Base-by-base conservation (phyloP, 1,140 invertebrate species). In the Vollenhovia emeryi region DNA sequence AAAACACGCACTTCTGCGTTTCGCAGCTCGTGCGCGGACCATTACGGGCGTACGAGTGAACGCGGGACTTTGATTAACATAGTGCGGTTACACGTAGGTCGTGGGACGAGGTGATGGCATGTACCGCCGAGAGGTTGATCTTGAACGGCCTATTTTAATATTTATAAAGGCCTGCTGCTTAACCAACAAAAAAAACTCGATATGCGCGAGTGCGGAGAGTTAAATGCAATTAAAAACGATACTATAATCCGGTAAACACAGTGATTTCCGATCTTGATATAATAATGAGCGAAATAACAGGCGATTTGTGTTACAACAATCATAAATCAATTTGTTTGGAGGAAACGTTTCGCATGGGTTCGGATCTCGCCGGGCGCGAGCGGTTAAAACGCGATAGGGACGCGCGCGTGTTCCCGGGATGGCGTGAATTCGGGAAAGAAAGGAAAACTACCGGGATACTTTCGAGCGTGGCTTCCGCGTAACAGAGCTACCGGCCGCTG, bases 391-490 rank as follows among this genome's bases (percentile, higher is more conserved):
- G 48, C 7, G 74, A 59, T 27, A 21, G 24, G 9, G 13, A 21
- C 8, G 18, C 64, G 36, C 27, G 18, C 52, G 45, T 50, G 62
- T 33, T 13, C 21, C 40, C 9, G 48, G 43, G 62, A 8, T 55
- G 60, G 43, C 50, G 71, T 73, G 50, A 73, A 69, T 84, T 60
- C 68, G 59, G 59, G 40, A 80, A 62, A 84, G 66, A 66, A 69
- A 40, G 33, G 30, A 9, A 45, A 43, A 57, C 40, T 59, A 43
- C 59, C 40, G 73, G 60, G 18, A 73, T 75, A 60, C 52, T 30
- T 87, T 82, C 64, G 45, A 43, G 55, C 55, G 48, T 71, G 86
- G 87, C 91, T 93, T 93, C 91, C 91, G 92, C 89, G 91, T 93
- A 93, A 93, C 91, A 92, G 89, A 92, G 91, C 91, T 91, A 89